Evolutionary conservation across 2,797 vertebrate genomes (phyloP).

Genomic region (Clarias laeviceps): DNA sequence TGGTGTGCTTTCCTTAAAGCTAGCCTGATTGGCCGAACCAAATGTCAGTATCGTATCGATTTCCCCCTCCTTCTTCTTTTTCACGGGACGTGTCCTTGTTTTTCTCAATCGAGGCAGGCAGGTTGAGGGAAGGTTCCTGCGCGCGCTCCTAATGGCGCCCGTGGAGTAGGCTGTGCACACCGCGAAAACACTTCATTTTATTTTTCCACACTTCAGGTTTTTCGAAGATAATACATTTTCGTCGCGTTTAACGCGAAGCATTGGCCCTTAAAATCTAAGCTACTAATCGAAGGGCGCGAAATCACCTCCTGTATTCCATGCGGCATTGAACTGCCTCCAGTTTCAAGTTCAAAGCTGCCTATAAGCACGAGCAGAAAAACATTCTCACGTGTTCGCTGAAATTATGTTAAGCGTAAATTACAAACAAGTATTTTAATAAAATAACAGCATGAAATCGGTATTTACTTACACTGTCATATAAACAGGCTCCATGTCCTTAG

Average conservation of each 20-base stretch:
- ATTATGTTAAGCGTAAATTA: neutral
- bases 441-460: neutral
- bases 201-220: neutral
- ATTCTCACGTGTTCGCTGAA: neutral
- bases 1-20: conserved; percentile 76
- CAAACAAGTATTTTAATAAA: neutral
- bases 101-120: conserved; percentile 60
- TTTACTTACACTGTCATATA: neutral
- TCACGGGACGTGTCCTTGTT: conserved; percentile 72
- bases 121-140: conserved; percentile 43
- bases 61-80: conserved; percentile 48
- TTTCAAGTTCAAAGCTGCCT: conserved; percentile 7
- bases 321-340: neutral
- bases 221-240: no score
- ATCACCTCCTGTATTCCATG: neutral
- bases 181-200: neutral
- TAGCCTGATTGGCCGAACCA: conserved; percentile 69
- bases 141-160: conserved; percentile 29
- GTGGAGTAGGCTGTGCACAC: neutral
- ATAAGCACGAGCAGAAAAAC: neutral
- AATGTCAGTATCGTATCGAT: conserved; percentile 63
- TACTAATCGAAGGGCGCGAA: neutral
- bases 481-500: neutral
- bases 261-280: no score
- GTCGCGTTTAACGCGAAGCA: neutral